Conservation (phyloP, 2,888 invertebrate species). For the Anthophora plumipes region DNA sequence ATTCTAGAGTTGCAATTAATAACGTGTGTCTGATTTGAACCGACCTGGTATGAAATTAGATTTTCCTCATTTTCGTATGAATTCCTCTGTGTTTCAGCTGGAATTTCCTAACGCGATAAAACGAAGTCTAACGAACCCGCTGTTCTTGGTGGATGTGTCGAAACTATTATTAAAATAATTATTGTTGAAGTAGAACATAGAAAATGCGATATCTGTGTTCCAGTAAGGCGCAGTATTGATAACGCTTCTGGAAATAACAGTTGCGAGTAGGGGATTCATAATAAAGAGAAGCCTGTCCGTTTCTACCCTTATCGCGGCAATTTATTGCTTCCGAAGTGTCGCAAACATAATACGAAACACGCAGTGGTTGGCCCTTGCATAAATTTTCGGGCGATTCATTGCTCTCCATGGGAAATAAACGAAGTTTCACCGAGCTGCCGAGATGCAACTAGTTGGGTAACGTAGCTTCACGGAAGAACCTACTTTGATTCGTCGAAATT, state of each 20-base stretch:
- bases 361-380: constrained; percentile 6
- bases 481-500: too few relatives aligned
- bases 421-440: constrained; percentile 5
- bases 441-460: constrained; percentile 10
- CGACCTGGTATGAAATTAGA: constrained; percentile 27
- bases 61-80: neutral
- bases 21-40: constrained; percentile 7
- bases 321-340: constrained; percentile 33
- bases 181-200: neutral
- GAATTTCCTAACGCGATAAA: too few relatives aligned
- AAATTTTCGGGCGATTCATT: constrained; percentile 46
- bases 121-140: neutral
- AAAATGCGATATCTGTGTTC: neutral
- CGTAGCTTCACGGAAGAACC: constrained; percentile 12
- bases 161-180: too few relatives aligned
- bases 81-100: neutral
- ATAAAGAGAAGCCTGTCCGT: constrained; percentile 3
- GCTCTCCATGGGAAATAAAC: constrained; percentile 10
- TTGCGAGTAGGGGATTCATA: constrained; percentile 21
- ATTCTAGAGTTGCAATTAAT: constrained; percentile 13
- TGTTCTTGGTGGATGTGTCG: too few relatives aligned
- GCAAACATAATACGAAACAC: constrained; percentile 33
- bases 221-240: neutral
- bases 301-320: constrained; percentile 24
- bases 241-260: constrained; percentile 16